Percentiles rank a stretch among this genome's conserved stretches.
Evolutionary conservation across 1,140 invertebrate genomes (phyloP).

Genomic region (Heliothis virescens): DNA sequence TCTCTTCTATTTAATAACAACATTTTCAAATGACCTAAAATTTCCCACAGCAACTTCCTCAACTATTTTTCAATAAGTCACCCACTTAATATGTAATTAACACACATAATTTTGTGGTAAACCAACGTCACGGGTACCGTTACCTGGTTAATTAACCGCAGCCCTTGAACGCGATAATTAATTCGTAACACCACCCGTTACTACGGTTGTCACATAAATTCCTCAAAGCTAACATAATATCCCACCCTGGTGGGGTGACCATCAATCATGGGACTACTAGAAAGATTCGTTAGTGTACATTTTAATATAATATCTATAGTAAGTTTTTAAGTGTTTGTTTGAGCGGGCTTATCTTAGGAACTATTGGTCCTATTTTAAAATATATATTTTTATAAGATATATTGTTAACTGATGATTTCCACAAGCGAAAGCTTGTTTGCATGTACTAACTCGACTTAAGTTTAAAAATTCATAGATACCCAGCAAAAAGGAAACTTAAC

Average conservation of each 20-base stretch:
- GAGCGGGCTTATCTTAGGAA: too few species aligned
- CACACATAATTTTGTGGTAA: conserved; percentile 40
- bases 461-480: too few species aligned
- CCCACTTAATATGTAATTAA: conserved; percentile 24
- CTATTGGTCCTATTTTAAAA: too few species aligned
- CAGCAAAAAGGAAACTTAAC: too few species aligned
- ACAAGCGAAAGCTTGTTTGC: too few species aligned
- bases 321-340: not conserved
- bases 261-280: conserved; percentile 35
- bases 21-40: not conserved
- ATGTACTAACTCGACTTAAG: too few species aligned
- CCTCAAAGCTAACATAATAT: conserved; percentile 71
- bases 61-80: not conserved
- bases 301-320: too few species aligned
- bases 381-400: too few species aligned
- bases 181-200: conserved; percentile 73
- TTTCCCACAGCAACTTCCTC: not conserved
- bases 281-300: too few species aligned
- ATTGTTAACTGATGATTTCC: too few species aligned
- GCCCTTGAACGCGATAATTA: conserved; percentile 70
- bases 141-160: conserved; percentile 70
- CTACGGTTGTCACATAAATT: conserved; percentile 77
- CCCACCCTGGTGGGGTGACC: conserved; percentile 62
- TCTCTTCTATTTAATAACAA: too few species aligned
- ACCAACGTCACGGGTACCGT: conserved; percentile 46